Conservation (phyloP, 2,888 invertebrate species). For the Lutraria lutraria region DNA sequence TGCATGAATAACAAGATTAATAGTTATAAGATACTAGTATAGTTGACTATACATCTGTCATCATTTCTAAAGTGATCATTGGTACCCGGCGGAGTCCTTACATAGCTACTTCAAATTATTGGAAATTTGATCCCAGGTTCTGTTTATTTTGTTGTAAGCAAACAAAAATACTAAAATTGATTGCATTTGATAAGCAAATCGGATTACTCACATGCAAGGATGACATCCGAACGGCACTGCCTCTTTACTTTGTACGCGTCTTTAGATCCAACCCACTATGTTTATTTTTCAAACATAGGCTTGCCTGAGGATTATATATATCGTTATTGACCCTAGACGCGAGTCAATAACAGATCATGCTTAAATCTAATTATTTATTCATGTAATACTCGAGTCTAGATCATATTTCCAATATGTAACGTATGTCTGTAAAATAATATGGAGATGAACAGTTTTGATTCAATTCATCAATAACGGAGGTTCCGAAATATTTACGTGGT, state of each 20-base stretch:
- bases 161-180: background rate
- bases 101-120: too few species aligned
- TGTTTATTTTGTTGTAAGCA: background rate
- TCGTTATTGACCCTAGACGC: background rate
- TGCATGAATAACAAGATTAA: too few species aligned
- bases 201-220: background rate
- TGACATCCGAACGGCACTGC: background rate
- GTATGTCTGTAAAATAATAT: background rate
- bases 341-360: conserved; percentile 12
- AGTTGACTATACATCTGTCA: too few species aligned
- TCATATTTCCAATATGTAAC: background rate
- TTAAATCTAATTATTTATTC: conserved; percentile 27
- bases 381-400: background rate
- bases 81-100: too few species aligned
- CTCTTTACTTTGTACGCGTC: background rate
- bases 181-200: background rate
- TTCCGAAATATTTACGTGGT: background rate
- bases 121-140: background rate
- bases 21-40: too few species aligned
- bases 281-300: background rate
- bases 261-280: background rate
- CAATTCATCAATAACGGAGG: background rate
- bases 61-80: too few species aligned
- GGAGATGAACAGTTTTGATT: background rate
- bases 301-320: background rate